These are phyloP conservation scores for Sitta europaea DNA, from an alignment of 2,113 vertebrate genomes.

Conservation along the genomic window DNA sequence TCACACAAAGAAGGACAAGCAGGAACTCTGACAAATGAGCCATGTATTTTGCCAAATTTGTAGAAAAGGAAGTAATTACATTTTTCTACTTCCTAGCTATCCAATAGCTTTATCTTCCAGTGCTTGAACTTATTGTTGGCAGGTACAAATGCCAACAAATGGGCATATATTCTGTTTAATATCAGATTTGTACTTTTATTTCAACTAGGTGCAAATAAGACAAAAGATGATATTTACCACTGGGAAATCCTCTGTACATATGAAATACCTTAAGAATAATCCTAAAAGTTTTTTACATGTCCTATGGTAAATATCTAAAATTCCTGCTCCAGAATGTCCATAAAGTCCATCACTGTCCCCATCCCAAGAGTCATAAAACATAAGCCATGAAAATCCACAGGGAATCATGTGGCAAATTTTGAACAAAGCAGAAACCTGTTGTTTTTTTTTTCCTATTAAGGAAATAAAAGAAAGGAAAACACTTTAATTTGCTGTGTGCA, in stretches of 20 bases:
- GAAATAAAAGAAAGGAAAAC: background rate
- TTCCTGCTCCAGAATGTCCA: background rate
- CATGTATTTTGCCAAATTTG: background rate
- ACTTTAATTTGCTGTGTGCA: background rate
- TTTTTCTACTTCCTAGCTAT: background rate
- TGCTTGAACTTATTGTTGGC: background rate
- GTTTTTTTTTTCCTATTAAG: background rate
- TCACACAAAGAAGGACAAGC: constrained; percentile 19
- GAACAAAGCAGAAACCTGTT: background rate
- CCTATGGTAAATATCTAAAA: background rate
- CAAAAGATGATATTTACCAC: background rate
- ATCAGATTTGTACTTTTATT: background rate
- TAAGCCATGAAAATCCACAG: background rate
- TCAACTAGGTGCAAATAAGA: background rate
- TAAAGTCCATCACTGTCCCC: background rate
- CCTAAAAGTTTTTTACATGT: background rate
- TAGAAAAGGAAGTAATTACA: background rate
- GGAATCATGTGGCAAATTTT: accelerated
- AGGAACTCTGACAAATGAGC: background rate
- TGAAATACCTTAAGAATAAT: background rate
- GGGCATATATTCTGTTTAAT: background rate
- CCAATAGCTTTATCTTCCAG: background rate
- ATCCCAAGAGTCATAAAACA: background rate
- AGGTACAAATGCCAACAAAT: background rate
- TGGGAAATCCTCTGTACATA: background rate